A percentile compares a stretch with the other conserved stretches of the same genome.
phyloP scores from a whole-genome alignment of 2,888 invertebrate genomes.

The Enchytraeus crypticus region DNA sequence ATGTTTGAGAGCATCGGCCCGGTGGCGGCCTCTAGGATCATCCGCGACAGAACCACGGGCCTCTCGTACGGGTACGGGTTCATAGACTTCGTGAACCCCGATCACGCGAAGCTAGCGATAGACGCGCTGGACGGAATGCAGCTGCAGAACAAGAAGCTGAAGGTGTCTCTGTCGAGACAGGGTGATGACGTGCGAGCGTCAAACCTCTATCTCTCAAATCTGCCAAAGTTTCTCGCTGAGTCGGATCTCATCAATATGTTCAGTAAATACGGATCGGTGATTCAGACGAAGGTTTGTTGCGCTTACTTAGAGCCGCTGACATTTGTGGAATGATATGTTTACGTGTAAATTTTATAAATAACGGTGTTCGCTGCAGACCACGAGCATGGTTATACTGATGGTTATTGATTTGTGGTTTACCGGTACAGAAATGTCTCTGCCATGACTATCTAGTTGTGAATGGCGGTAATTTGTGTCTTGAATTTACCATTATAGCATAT shows the following conservation, averaged over 20 bases:
- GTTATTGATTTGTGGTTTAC: too few relatives aligned
- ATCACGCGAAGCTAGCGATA: slow-evolving; percentile 77
- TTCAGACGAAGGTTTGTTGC: slow-evolving; percentile 85
- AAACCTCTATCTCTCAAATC: slow-evolving; percentile 83
- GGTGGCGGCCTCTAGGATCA: slow-evolving; percentile 76
- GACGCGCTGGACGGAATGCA: slow-evolving; percentile 76
- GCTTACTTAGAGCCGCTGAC: too few relatives aligned
- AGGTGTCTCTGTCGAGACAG: slow-evolving; percentile 85
- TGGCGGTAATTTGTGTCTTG: too few relatives aligned
- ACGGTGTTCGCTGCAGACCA: too few relatives aligned
- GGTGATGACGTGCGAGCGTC: slow-evolving; percentile 87
- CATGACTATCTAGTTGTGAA: too few relatives aligned
- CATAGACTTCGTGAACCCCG: slow-evolving; percentile 76
- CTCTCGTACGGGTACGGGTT: slow-evolving; percentile 95
- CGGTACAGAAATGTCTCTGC: too few relatives aligned
- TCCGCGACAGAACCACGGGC: slow-evolving; percentile 60
- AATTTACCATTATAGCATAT: too few relatives aligned
- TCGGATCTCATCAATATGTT: slow-evolving; percentile 75
- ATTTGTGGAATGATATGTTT: too few relatives aligned
- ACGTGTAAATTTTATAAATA: too few relatives aligned
- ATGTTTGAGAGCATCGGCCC: slow-evolving; percentile 81
- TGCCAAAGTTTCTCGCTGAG: slow-evolving; percentile 60
- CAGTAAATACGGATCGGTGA: slow-evolving; percentile 77
- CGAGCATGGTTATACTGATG: too few relatives aligned
- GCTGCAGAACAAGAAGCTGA: slow-evolving; percentile 80